Evolutionary conservation across 2,888 invertebrate genomes (phyloP), one percentile per base, ranked within the genome.

Genomic region (Oeneis ivallda): DNA sequence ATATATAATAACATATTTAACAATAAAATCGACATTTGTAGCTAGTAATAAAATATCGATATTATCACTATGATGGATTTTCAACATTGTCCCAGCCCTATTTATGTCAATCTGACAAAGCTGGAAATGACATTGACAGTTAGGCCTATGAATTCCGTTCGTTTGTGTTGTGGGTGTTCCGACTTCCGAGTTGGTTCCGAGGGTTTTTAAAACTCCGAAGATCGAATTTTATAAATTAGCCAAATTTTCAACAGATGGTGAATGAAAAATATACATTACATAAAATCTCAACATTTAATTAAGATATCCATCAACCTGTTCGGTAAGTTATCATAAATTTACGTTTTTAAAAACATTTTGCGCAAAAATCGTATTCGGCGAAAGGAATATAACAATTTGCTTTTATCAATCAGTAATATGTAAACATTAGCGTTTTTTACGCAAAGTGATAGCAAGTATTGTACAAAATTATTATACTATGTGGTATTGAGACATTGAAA

Each of bases 81-180:
- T n/a, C n/a, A n/a, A n/a, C n/a, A n/a, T n/a, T n/a, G n/a, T n/a
- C n/a, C n/a, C n/a, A n/a, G n/a, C n/a, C n/a, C n/a, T n/a, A n/a
- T n/a, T n/a, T n/a, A n/a, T n/a, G n/a, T n/a, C n/a, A n/a, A n/a
- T n/a, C n/a, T n/a, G n/a, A n/a, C n/a, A n/a, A n/a, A n/a, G n/a
- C n/a, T n/a, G n/a, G n/a, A n/a, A 8, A 1, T 50, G 49, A 50
- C 67, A 67, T 73, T 77, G 79, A 77, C 78, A 79, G 77, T 68
- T 67, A n/a, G n/a, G n/a, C n/a, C 74, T 73, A 75, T 74, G 76
- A 72, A 82, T 85, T 86, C 82, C 82, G 85, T 84, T 86, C 78
- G 78, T 80, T 82, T 82, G 83, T 83, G 84, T 82, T 80, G 64
- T 34, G 53, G 39, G 9, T 45, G 15, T 49, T 11, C 15, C 49